These are phyloP conservation scores for Capra hircus DNA, from an alignment of 2,113 vertebrate species.

Conservation along the genomic window DNA sequence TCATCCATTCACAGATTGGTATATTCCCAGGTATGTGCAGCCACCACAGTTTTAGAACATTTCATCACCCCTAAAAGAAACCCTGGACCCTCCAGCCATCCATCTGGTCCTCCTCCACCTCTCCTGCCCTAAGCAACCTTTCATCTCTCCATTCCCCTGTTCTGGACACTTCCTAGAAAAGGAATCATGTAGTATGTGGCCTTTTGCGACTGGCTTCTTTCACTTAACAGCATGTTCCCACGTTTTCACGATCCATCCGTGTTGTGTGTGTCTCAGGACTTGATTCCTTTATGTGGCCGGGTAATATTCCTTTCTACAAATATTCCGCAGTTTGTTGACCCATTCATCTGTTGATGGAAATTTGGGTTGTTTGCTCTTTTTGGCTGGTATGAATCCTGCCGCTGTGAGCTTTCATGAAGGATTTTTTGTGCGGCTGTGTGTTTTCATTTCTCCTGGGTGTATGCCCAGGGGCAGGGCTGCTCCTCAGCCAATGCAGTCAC, in stretches of 20 bases:
- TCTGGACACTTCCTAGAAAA: neutral
- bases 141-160: neutral
- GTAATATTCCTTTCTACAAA: rapidly evolving
- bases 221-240: rapidly evolving
- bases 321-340: neutral
- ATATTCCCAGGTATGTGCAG: neutral
- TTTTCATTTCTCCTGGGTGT: neutral
- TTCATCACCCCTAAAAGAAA: neutral
- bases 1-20: neutral
- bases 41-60: neutral
- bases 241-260: neutral
- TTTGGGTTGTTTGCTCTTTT: neutral
- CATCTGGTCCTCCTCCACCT: neutral
- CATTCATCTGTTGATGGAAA: neutral
- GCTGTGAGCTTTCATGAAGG: neutral
- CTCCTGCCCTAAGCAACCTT: neutral
- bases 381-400: neutral
- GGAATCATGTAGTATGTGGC: neutral
- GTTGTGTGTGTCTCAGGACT: rapidly evolving
- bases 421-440: neutral
- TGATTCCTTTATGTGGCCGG: neutral
- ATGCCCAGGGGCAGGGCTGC: neutral
- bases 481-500: neutral
- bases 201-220: neutral
- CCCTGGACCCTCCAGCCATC: rapidly evolving